Base-by-base conservation (phyloP, 37 sponge, comb jelly and placozoan species). In the Chondrilla cf. caribensis region DNA sequence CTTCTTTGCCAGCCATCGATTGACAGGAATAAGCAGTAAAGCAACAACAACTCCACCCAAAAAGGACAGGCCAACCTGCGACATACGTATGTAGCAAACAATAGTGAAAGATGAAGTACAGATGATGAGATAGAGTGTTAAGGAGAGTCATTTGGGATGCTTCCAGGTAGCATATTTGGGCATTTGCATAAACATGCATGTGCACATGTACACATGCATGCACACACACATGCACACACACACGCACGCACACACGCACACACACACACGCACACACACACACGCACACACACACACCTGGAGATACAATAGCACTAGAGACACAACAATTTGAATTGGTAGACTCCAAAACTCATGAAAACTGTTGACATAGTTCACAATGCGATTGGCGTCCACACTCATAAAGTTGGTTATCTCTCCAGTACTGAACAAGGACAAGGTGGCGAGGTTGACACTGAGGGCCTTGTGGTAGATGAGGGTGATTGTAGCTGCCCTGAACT, bases 331-430 rank as follows among this genome's bases (percentile, higher is more conserved):
- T 67, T 96, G 95, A n/a, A 98, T 83, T 0, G 99, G 99, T 42
- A 98, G 79, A 60, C 95, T 94, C 99, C 99, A 98, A 70, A 96
- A 94, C 81, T 92, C 90, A 58, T 96, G 95, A 41, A 98, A 96
- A 58, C 97, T 96, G 36, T 71, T 83, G 41, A 88, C 77, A 54
- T 92, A 94, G 72, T 92, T 94, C 24, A 89, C 93, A 81, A 98
- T 90, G 22, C 95, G 83, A n/a, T 94, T 92, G 9, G 93, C 79
- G 67, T 98, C 99, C 26, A 95, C 92, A 32, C 97, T 94, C 93
- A 96, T 96, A 58, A 92, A 96, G 79, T 98, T 96, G 26, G 94
- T 87, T 28, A 97, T 85, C 75, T 93, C 83, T 81, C 99, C 99
- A 55, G 91, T 96, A 15, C 86, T 86, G 64, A 91, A 98, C 37